Evolutionary conservation across 2,113 vertebrate genomes (phyloP), one percentile per base, ranked within the genome.

Genomic region (Cyanocitta stelleri): DNA sequence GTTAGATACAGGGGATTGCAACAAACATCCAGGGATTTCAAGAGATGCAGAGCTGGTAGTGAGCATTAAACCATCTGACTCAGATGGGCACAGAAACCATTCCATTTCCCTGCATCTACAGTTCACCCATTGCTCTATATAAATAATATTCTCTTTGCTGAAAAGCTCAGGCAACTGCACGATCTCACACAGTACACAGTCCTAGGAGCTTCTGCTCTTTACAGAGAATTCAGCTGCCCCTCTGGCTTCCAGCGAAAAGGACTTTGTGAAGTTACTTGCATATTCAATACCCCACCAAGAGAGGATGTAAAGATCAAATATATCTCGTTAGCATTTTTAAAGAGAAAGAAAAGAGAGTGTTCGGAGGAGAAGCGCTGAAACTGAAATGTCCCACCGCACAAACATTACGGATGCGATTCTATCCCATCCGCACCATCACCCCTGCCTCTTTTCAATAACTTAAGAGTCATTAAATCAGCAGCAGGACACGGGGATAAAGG

Each of bases 121-220:
- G 15, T 8, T 52, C 39, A 41, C 16, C n/a, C 17, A 1, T 3
- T 3, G 11, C 26, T 6, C 12, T 10, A 1, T 1, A 35, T 5
- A 26, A 69, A 35, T 9, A 24, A 16, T 3, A 39, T 23, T 71
- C 22, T 22, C 16, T 56, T 29, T 3, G 16, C 35, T 37, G 19
- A 27, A 23, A 37, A 37, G 9, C 33, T 49, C 16, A 23, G 0
- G 1, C 0, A 21, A 29, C 35, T 3, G 62, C 61, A 39, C 3
- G 7, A 23, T 18, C 32, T 13, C 2, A 41, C 41, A 46, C 20
- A 9, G 24, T 16, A 29, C 48, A 11, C 5, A 6, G 12, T 6
- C 10, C 68, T 18, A 22, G 6, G 6, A 58, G 27, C 27, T 41
- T 58, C 24, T 2, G 29, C 55, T 59, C 48, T 46, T n/a, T 8